Evolutionary conservation across 2,888 invertebrate genomes (phyloP), one percentile per base, ranked within the genome.

Genomic region (Venusia cambrica): DNA sequence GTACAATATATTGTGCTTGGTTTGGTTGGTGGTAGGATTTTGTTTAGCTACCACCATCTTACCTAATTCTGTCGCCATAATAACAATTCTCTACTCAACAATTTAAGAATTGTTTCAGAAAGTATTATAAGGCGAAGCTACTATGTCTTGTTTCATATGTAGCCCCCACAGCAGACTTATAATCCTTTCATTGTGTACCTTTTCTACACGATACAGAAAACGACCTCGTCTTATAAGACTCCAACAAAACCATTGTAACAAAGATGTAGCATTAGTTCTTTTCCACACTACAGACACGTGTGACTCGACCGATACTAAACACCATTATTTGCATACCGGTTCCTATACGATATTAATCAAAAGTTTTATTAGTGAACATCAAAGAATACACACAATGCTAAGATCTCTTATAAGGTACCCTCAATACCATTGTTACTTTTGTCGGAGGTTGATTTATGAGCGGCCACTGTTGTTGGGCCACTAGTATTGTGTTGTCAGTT

Each of bases 311-410:
- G 73, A 61, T 70, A 72, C 74, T 67, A 54, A 66, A 65, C 54
- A 48, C 67, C 67, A 77, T 74, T 85, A 87, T 87, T 87, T 85
- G 87, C 87, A 85, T 87, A 84, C 79, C 77, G 83, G 85, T 84
- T 77, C 73, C 76, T 73, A 85, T 87, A 80, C 84, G 87, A 85
- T 87, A 85, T 85, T 87, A 85, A 87, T 87, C 87, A 87, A 85
- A 84, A 81, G 85, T 85, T 87, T 87, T 87, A 87, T 87, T 85
- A 85, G 83, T 81, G 84, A 85, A 85, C 81, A 85, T 87, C 85
- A 87, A 85, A 87, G 87, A 78, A 75, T 79, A 73, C 66, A 72
- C 75, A 87, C 85, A 87, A 87, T 80, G 66, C 79, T 80, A 79
- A 85, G 84, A 87, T 87, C 85, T 87, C 84, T 84, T 85, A 84